Percentiles rank a stretch among this genome's conserved stretches.
Conservation (phyloP, 2,113 vertebrate species). For the Hystrix cristata region DNA sequence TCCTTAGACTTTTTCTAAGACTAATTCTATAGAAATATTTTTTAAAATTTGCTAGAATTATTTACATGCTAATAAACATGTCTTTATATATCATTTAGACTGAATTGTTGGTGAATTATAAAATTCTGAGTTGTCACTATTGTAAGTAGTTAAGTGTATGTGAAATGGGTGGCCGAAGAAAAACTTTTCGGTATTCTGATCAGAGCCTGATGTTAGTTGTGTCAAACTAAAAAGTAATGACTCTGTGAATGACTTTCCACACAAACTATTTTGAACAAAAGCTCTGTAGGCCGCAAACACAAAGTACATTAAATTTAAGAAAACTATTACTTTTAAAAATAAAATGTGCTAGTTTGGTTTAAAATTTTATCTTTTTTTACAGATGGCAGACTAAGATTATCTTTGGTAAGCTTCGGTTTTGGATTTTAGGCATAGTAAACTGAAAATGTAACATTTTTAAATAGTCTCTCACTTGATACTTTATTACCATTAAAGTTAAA, state of each 20-base stretch:
- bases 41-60: background rate
- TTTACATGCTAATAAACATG: background rate
- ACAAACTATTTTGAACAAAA: slow-evolving; percentile 28
- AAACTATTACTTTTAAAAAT: slow-evolving; percentile 12
- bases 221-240: background rate
- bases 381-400: slow-evolving; percentile 29
- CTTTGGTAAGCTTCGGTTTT: slow-evolving; percentile 50
- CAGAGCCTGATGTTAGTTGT: background rate
- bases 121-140: slow-evolving; percentile 17
- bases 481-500: background rate
- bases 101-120: slow-evolving; percentile 30
- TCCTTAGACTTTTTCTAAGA: slow-evolving; percentile 17
- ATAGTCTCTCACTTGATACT: background rate
- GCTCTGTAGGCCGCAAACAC: background rate
- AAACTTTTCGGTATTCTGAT: background rate
- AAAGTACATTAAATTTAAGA: slow-evolving; percentile 27
- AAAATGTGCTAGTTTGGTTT: slow-evolving; percentile 49
- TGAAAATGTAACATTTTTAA: slow-evolving; percentile 37
- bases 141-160: background rate
- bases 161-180: background rate
- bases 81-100: background rate
- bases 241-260: background rate
- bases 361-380: slow-evolving; percentile 42
- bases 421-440: background rate
- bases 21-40: slow-evolving; percentile 38